Evolutionary conservation across 2,888 invertebrate genomes (phyloP).

Genomic region (Leucania comma): DNA sequence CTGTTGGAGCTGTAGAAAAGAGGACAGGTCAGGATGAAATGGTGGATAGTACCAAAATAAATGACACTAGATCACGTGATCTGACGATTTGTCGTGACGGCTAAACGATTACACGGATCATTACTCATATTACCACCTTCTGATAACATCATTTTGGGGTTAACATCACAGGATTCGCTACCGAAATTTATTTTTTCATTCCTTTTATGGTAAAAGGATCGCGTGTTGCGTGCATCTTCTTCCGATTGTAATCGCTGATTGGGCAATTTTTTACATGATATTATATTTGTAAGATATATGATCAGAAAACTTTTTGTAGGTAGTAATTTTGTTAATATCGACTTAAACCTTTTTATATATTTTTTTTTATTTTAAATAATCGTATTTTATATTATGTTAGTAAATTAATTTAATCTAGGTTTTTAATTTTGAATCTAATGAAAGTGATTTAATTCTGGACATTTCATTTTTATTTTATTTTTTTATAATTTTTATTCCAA

Average conservation of each 20-base stretch:
- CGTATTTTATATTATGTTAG: too few relatives aligned
- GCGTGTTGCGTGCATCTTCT: constrained; percentile 50
- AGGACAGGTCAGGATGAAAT: constrained; percentile 29
- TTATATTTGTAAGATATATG: constrained; percentile 16
- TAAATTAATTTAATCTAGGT: too few relatives aligned
- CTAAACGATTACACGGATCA: constrained; percentile 86
- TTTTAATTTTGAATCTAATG: too few relatives aligned
- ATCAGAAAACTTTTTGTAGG: neutral
- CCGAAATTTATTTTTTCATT: constrained; percentile 69
- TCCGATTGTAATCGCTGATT: constrained; percentile 42
- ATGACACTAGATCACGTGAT: constrained; percentile 86
- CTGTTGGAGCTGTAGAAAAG: constrained; percentile 16
- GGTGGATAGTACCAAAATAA: constrained; percentile 73
- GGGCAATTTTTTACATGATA: constrained; percentile 31
- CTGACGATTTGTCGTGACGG: constrained; percentile 86
- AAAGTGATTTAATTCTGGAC: too few relatives aligned
- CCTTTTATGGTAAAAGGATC: constrained; percentile 34
- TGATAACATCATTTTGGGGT: constrained; percentile 84
- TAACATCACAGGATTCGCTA: constrained; percentile 69
- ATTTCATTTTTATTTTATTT: too few relatives aligned
- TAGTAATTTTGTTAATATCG: neutral
- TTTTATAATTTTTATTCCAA: too few relatives aligned
- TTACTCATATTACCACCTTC: constrained; percentile 89
- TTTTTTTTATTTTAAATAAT: too few relatives aligned
- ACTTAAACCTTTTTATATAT: neutral